phyloP scores from a whole-genome alignment of 2,888 invertebrate species.

The Acrobasis repandana region DNA sequence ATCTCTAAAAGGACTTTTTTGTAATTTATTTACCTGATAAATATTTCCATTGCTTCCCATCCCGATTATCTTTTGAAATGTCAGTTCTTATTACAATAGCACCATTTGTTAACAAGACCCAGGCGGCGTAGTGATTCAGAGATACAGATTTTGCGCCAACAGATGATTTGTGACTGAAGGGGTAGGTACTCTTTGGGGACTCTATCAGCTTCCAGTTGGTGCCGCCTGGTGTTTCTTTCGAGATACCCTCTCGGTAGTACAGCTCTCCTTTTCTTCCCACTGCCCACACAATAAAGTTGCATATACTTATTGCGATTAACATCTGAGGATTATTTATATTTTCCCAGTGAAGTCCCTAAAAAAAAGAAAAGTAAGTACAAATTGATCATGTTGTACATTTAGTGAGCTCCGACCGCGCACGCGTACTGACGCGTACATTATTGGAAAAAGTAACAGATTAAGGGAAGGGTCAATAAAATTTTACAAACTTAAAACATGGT shows the following conservation, averaged over 20 bases:
- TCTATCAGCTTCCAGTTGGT: conserved; percentile 92
- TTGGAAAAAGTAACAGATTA: too few species aligned
- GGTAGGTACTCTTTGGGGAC: conserved; percentile 67
- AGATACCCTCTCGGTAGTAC: conserved; percentile 90
- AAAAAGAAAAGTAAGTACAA: not conserved
- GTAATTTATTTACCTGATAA: conserved; percentile 59
- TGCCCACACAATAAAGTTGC: conserved; percentile 91
- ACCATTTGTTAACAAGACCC: conserved; percentile 90
- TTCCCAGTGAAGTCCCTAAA: conserved; percentile 89
- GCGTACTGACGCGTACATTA: too few species aligned
- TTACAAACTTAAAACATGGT: too few species aligned
- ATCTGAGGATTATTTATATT: conserved; percentile 92
- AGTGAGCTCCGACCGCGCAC: too few species aligned
- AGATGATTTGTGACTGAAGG: conserved; percentile 55
- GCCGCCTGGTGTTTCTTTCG: conserved; percentile 85
- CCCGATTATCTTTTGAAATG: conserved; percentile 88
- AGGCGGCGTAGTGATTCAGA: conserved; percentile 87
- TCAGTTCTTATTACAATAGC: conserved; percentile 90
- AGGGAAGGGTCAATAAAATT: too few species aligned
- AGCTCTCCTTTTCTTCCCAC: conserved; percentile 93
- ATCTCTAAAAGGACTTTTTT: too few species aligned
- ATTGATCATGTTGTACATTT: too few species aligned
- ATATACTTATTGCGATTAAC: conserved; percentile 87
- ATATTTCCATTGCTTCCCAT: conserved; percentile 93
- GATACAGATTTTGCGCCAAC: conserved; percentile 88